Conservation (phyloP, 2,888 invertebrate species). For the Incurvaria masculella region DNA sequence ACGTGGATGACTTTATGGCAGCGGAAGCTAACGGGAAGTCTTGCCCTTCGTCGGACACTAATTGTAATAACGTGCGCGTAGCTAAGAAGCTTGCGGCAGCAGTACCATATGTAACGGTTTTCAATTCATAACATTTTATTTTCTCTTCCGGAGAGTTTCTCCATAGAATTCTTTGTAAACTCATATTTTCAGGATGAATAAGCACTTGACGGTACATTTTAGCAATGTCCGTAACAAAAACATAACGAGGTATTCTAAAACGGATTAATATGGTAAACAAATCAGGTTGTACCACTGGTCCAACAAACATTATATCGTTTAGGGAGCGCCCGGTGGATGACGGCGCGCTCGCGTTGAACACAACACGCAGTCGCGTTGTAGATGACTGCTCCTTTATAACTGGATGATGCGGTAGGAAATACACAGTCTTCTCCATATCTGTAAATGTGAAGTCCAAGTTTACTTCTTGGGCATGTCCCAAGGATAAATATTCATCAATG, state of each 20-base stretch:
- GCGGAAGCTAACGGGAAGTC: constrained; percentile 15
- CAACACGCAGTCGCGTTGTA: constrained; percentile 19
- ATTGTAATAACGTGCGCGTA: constrained; percentile 16
- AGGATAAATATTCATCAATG: constrained; percentile 61
- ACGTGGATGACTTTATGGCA: constrained; percentile 15
- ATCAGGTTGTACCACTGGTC: constrained; percentile 20
- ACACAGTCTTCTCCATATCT: constrained; percentile 7
- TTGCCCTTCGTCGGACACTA: constrained; percentile 3
- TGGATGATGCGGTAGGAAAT: constrained; percentile 21
- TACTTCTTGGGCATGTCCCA: constrained; percentile 16
- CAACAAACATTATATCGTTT: constrained; percentile 18
- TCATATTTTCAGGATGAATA: constrained; percentile 15
- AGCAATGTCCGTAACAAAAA: constrained; percentile 19
- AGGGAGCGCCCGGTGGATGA: constrained; percentile 17
- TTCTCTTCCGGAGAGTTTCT: constrained; percentile 8
- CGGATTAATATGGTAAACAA: constrained; percentile 19
- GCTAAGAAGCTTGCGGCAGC: constrained; percentile 18
- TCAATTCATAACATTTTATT: constrained; percentile 12
- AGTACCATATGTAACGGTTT: constrained; percentile 17
- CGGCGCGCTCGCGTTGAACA: constrained; percentile 19
- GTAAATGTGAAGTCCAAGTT: background rate
- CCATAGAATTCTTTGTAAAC: constrained; percentile 20
- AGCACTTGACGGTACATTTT: constrained; percentile 24
- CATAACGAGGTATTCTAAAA: constrained; percentile 17
- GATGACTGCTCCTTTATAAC: constrained; percentile 18